A percentile compares a stretch with the other conserved stretches of the same genome.
Conservation (phyloP, 2,113 vertebrate genomes). For the Ptilonorhynchus violaceus region DNA sequence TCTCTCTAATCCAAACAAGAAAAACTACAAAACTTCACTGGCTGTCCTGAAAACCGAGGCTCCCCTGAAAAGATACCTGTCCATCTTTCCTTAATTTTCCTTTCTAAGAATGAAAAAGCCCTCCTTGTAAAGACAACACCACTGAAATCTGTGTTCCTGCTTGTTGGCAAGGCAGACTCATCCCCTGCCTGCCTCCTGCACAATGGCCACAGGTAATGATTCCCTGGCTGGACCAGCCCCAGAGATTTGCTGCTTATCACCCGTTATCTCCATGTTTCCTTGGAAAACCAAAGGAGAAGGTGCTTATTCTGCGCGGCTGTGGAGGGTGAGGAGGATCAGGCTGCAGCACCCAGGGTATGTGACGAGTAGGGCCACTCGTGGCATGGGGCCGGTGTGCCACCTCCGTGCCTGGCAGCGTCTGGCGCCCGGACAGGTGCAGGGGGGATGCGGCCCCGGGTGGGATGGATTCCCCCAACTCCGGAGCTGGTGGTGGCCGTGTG, state of each 20-base stretch:
- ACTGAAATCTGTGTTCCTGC: neutral
- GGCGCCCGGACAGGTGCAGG: neutral
- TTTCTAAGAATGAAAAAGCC: neutral
- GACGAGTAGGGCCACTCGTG: fast-evolving
- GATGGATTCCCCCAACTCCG: neutral
- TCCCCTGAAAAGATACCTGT: neutral
- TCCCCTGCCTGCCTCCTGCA: neutral
- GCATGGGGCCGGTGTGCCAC: fast-evolving
- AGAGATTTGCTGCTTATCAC: neutral
- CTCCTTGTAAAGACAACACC: neutral
- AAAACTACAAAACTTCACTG: neutral
- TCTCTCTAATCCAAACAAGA: neutral
- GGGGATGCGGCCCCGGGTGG: neutral
- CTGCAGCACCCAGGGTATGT: neutral
- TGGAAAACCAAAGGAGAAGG: neutral
- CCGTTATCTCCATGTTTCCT: neutral
- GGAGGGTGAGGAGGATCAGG: neutral
- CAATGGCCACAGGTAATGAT: neutral
- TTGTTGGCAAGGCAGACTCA: neutral
- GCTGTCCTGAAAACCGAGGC: neutral
- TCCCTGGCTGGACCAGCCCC: neutral
- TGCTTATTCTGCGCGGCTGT: neutral
- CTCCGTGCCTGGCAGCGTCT: neutral
- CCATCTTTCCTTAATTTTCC: neutral
- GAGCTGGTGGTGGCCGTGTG: fast-evolving